Percentiles rank a stretch among this genome's conserved stretches.
These are phyloP conservation scores for Flexamia atlantica DNA, from an alignment of 2,888 invertebrate species.

Conservation along the genomic window DNA sequence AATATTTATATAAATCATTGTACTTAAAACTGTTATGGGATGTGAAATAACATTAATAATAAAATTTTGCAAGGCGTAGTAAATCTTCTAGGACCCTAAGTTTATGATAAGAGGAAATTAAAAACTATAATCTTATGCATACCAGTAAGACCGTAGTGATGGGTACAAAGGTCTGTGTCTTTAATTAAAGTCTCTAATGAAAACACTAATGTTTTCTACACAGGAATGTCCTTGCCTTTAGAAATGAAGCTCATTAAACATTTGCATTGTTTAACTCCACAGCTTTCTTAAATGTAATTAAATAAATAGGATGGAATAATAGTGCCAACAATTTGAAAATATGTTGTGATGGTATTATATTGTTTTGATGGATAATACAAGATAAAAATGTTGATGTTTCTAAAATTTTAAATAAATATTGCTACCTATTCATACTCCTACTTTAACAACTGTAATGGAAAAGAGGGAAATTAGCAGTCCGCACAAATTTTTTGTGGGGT, in stretches of 20 bases:
- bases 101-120: background rate
- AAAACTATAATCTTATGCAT: conserved; percentile 14
- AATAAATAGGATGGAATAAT: background rate
- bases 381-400: no score
- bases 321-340: no score
- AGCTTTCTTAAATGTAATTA: background rate
- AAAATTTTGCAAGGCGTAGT: background rate
- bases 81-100: background rate
- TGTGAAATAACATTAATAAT: background rate
- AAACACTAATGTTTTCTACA: conserved; percentile 38
- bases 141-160: conserved; percentile 14
- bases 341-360: no score
- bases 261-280: conserved; percentile 14
- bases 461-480: no score
- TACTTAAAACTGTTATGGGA: no score
- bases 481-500: no score
- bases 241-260: conserved; percentile 18
- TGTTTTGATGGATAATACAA: no score
- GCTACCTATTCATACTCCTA: no score
- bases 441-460: no score
- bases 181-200: conserved; percentile 45
- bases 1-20: no score
- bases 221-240: conserved; percentile 36
- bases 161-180: conserved; percentile 24
- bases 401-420: no score